Conservation (phyloP, 2,113 vertebrate species). For the Atrichornis clamosus region DNA sequence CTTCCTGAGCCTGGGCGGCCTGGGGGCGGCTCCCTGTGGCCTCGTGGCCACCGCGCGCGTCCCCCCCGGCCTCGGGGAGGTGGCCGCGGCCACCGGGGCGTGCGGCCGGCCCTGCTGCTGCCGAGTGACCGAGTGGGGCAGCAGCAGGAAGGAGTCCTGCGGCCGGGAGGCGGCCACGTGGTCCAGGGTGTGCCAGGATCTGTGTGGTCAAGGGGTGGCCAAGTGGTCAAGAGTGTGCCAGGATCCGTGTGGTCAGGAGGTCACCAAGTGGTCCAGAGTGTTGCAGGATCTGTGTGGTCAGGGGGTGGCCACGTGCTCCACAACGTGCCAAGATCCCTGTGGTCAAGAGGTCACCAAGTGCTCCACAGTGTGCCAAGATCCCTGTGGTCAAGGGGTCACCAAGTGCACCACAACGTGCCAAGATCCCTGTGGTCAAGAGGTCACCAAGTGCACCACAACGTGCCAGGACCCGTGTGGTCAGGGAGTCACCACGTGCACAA, state of each 20-base stretch:
- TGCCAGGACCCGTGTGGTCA: rapidly evolving
- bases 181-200: neutral
- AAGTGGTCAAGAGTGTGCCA: rapidly evolving
- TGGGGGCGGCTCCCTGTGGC: neutral
- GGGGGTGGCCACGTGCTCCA: neutral
- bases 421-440: rapidly evolving
- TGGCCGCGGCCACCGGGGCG: rapidly evolving
- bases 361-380: rapidly evolving
- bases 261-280: neutral
- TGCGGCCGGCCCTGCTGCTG: neutral
- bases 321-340: rapidly evolving
- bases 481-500: neutral
- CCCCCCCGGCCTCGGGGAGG: rapidly evolving
- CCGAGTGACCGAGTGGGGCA: neutral
- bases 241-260: too few species aligned
- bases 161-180: neutral
- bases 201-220: rapidly evolving
- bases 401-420: rapidly evolving
- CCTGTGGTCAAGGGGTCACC: rapidly evolving
- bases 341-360: rapidly evolving
- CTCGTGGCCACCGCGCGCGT: rapidly evolving
- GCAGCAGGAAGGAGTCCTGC: rapidly evolving
- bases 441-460: neutral
- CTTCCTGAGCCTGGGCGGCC: neutral
- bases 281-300: rapidly evolving